Evolutionary conservation across 2,797 vertebrate genomes (phyloP).

Genomic region (Darevskia nairensis): DNA sequence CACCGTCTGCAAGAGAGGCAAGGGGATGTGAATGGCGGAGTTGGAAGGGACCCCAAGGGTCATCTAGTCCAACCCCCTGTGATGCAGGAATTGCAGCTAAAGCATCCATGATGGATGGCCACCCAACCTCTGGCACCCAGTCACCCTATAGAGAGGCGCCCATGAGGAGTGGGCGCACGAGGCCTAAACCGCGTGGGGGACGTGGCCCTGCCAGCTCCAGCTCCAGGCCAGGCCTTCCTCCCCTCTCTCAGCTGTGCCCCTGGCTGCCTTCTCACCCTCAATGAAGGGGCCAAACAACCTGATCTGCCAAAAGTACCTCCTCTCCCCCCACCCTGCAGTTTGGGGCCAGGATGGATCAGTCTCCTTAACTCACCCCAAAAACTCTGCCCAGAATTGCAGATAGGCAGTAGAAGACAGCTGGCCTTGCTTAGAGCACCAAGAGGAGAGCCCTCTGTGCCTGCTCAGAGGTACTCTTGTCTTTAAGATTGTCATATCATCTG

Average conservation of each 20-base stretch:
- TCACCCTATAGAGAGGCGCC: not conserved
- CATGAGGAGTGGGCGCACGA: too few species aligned
- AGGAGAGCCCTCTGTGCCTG: not conserved
- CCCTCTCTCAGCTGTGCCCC: not conserved
- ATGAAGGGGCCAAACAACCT: not conserved
- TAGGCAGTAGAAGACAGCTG: too few species aligned
- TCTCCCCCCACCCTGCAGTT: not conserved
- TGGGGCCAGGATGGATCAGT: too few species aligned
- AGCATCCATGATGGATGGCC: too few species aligned
- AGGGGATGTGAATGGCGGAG: not conserved
- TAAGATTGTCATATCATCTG: not conserved
- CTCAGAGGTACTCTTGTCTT: not conserved
- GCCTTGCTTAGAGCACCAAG: too few species aligned
- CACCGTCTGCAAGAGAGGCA: slow-evolving; percentile 84
- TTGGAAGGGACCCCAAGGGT: not conserved
- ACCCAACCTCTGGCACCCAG: not conserved
- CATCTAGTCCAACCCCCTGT: too few species aligned
- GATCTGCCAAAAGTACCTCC: not conserved
- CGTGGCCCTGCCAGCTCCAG: not conserved
- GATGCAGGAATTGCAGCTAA: too few species aligned
- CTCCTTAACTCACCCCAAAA: not conserved
- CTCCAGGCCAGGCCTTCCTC: not conserved
- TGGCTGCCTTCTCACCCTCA: not conserved
- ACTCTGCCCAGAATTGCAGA: not conserved
- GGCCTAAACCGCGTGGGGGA: too few species aligned